These are phyloP conservation scores for Hypomecis atomaria DNA, from an alignment of 2,888 invertebrate species.

Conservation along the genomic window DNA sequence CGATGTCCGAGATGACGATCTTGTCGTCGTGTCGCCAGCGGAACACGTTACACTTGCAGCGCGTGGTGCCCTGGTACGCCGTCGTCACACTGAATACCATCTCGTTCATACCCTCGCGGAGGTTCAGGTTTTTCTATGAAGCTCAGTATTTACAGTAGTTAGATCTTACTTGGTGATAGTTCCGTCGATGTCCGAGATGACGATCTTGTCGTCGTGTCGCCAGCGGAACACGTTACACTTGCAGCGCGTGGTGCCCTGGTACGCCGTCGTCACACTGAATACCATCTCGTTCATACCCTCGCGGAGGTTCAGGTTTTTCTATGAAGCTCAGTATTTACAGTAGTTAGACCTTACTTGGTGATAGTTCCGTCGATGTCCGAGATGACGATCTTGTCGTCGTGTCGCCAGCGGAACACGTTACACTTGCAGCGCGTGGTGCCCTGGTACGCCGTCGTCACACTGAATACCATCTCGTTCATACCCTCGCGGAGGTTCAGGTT, in stretches of 20 bases:
- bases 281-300: constrained; percentile 98
- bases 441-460: constrained; percentile 99
- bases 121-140: constrained; percentile 94
- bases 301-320: constrained; percentile 93
- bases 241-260: constrained; percentile 98
- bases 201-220: constrained; percentile 98
- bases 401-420: constrained; percentile 98
- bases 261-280: constrained; percentile 99
- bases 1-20: constrained; percentile 99
- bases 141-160: too few species aligned
- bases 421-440: constrained; percentile 98
- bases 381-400: constrained; percentile 98
- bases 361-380: constrained; percentile 99
- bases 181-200: constrained; percentile 99
- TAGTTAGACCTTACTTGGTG: constrained; percentile 88
- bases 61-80: constrained; percentile 98
- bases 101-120: constrained; percentile 97
- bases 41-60: constrained; percentile 98
- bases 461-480: constrained; percentile 98
- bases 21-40: constrained; percentile 98
- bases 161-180: constrained; percentile 95
- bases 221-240: constrained; percentile 98
- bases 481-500: constrained; percentile 95
- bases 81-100: constrained; percentile 99
- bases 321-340: too few species aligned